Base-by-base conservation (phyloP, 2,113 vertebrate genomes). In the Elephas maximus region DNA sequence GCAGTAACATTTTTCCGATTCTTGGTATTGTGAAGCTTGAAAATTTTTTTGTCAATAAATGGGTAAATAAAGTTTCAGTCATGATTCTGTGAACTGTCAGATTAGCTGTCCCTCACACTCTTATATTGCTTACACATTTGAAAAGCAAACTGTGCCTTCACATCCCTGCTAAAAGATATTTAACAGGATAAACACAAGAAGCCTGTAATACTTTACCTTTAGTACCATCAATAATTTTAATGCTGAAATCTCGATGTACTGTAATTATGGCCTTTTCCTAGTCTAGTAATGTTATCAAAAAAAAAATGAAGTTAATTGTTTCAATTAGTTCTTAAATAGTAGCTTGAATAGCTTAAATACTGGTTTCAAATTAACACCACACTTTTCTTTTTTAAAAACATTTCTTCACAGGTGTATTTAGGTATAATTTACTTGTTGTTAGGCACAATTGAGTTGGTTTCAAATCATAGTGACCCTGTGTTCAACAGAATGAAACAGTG, bases 51-150 rank as follows among this genome's bases (percentile, higher is more conserved):
- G 69, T 53, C 71, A 92, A 15, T 76, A 92, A 62, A 76, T 37
- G 44, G 23, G 23, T 63, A 67, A 67, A 21, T 76, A 30, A 84
- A 76, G 37, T 83, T 76, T 48, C 41, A 73, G 53, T 92, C 41
- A 33, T 91, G 37, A 83, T 62, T 91, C 53, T 91, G n/a, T 91
- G 26, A 91, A 65, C 37, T 63, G 69, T 83, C 90, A 74, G 8
- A 18, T 48, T 63, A 62, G 53, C 23, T 76, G 0, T 74, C 23
- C 28, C 48, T 48, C 30, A 21, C 20, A 60, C 53, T 83, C 73
- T 74, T 62, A 92, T 60, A 63, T 85, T 10, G 41, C 82, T 73
- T 82, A 45, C 51, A 60, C 80, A 45, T 73, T 91, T 33, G 37
- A 48, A 48, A 48, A 48, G 48, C 48, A 48, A 48, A 48, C 48